A percentile compares a stretch with the other conserved stretches of the same genome.
Evolutionary conservation across 1,140 invertebrate genomes (phyloP).

Genomic region (Neodiprion pinetum): DNA sequence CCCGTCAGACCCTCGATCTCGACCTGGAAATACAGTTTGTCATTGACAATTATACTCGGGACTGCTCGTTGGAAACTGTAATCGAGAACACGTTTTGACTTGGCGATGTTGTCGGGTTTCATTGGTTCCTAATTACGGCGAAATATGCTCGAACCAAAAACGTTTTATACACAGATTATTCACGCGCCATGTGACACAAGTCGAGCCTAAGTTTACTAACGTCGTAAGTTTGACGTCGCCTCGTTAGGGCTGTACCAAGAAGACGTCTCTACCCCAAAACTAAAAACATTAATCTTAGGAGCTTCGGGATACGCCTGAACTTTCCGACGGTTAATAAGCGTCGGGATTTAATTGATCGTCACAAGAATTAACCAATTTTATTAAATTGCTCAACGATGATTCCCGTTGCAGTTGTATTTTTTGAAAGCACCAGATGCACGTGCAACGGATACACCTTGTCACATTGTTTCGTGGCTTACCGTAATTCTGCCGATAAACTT

Average conservation of each 20-base stretch:
- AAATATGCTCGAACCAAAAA: too few relatives aligned
- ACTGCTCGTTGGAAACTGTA: not conserved
- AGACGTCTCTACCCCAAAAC: not conserved
- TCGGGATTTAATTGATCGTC: too few relatives aligned
- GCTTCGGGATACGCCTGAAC: not conserved
- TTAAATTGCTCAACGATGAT: too few relatives aligned
- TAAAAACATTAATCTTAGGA: not conserved
- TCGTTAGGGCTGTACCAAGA: not conserved
- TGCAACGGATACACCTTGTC: too few relatives aligned
- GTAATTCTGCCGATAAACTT: not conserved
- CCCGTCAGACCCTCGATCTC: slow-evolving; percentile 92
- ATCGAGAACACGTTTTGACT: slow-evolving; percentile 15
- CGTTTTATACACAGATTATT: not conserved
- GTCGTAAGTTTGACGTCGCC: not conserved
- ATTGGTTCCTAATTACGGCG: not conserved
- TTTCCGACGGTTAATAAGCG: not conserved
- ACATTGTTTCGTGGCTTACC: not conserved
- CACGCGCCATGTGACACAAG: slow-evolving; percentile 1
- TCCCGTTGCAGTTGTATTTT: too few relatives aligned
- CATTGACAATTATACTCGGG: not conserved
- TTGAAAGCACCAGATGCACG: too few relatives aligned
- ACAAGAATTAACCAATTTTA: too few relatives aligned
- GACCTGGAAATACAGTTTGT: slow-evolving; percentile 69
- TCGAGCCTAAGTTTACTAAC: not conserved
- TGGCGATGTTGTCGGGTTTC: slow-evolving; percentile 12